phyloP scores from a whole-genome alignment of 2,888 invertebrate species.

The Malachius bipustulatus region DNA sequence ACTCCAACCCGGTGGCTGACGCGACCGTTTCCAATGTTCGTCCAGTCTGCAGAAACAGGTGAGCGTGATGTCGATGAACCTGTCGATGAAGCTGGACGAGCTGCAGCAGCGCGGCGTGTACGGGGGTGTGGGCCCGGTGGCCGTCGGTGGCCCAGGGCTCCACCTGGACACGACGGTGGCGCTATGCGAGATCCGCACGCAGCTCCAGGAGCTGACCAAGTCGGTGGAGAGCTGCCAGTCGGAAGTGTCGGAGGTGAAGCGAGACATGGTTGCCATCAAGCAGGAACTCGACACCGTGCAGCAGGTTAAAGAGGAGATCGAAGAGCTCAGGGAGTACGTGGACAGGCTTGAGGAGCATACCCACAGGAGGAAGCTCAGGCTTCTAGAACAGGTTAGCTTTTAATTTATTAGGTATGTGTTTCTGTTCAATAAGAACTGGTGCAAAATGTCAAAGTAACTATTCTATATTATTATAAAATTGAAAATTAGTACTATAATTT shows the following conservation, averaged over 20 bases:
- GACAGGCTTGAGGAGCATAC: constrained; percentile 86
- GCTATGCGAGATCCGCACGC: constrained; percentile 84
- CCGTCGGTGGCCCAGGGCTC: constrained; percentile 62
- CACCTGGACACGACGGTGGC: constrained; percentile 89
- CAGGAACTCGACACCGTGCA: constrained; percentile 89
- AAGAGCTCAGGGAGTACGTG: constrained; percentile 83
- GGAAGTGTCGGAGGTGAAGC: constrained; percentile 86
- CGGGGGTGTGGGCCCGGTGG: no score
- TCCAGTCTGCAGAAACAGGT: constrained; percentile 92
- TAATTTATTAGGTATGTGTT: no score
- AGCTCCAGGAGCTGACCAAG: constrained; percentile 86
- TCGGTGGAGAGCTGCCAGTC: constrained; percentile 92
- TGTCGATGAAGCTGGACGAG: constrained; percentile 88
- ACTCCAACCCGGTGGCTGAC: no score
- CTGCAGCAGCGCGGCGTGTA: constrained; percentile 63
- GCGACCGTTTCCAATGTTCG: constrained; percentile 15
- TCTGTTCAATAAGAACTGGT: no score
- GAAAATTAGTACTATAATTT: no score
- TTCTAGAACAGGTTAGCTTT: constrained; percentile 82
- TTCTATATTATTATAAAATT: no score
- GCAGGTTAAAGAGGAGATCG: constrained; percentile 90
- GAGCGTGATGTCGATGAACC: constrained; percentile 95
- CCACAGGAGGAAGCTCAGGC: constrained; percentile 76
- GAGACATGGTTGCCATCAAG: constrained; percentile 91
- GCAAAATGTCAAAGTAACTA: no score